These are phyloP conservation scores for Pongo abelii DNA, from an alignment of 2,113 vertebrate species.

Conservation along the genomic window DNA sequence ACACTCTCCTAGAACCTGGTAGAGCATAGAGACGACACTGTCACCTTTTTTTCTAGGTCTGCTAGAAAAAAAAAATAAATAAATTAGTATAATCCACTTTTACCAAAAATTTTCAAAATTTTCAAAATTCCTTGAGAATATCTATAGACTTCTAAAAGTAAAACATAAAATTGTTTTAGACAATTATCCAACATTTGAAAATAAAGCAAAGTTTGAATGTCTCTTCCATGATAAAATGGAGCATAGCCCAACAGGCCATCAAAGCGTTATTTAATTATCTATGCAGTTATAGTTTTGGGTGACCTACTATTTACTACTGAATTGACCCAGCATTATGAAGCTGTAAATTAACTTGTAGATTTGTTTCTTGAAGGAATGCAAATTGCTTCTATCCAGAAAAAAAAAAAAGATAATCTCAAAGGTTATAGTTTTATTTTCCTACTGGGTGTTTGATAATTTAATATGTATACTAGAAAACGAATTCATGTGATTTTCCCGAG, in stretches of 20 bases:
- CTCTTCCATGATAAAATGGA: neutral
- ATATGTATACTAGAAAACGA: neutral
- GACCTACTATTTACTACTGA: neutral
- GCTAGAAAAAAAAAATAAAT: neutral
- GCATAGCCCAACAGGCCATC: neutral
- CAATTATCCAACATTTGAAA: neutral
- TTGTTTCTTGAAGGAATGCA: neutral
- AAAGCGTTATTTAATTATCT: neutral
- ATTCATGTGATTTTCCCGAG: neutral
- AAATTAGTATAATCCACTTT: neutral
- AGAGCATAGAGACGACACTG: neutral
- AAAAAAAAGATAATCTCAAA: neutral
- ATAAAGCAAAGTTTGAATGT: neutral
- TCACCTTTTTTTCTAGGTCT: neutral
- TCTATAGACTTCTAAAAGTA: neutral
- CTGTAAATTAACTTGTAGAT: neutral
- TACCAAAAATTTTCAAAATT: neutral
- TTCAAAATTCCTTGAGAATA: neutral
- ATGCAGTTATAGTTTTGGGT: neutral
- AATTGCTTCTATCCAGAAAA: neutral
- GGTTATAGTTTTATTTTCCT: conserved; percentile 5
- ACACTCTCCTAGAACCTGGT: neutral
- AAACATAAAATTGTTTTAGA: neutral
- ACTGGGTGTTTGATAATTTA: neutral
- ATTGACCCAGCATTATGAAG: neutral